Evolutionary conservation across 2,888 invertebrate species (phyloP).

Genomic region (Neoitamus cyanurus): DNA sequence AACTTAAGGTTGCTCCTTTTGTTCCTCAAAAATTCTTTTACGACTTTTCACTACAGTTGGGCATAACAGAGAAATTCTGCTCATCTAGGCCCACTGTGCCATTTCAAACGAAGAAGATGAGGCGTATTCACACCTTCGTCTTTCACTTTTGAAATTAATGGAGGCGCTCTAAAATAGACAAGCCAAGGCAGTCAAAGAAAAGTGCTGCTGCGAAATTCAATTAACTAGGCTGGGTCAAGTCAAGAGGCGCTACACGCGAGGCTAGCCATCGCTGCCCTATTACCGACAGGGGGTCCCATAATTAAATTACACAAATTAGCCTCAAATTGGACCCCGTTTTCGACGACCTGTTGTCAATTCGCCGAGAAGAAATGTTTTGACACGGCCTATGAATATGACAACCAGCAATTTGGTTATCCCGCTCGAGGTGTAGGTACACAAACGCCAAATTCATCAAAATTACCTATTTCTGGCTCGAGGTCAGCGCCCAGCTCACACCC

Average conservation of each 20-base stretch:
- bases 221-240: slow-evolving; percentile 13
- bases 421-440: background rate
- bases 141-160: slow-evolving; percentile 34
- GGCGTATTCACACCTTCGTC: slow-evolving; percentile 11
- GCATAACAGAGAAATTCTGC: background rate
- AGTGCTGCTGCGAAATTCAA: background rate
- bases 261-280: background rate
- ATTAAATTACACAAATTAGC: slow-evolving; percentile 36
- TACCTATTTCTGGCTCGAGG: background rate
- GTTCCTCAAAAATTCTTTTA: background rate
- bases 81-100: background rate
- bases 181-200: background rate
- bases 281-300: slow-evolving; percentile 20
- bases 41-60: background rate
- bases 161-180: slow-evolving; percentile 16
- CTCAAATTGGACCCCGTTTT: slow-evolving; percentile 25
- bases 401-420: slow-evolving; percentile 22
- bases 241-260: slow-evolving; percentile 9
- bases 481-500: background rate
- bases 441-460: slow-evolving; percentile 1
- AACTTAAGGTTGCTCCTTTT: background rate
- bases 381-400: slow-evolving; percentile 27
- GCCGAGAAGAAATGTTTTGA: slow-evolving; percentile 9
- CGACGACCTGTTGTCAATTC: slow-evolving; percentile 9
- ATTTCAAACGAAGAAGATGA: background rate